Base-by-base conservation (phyloP, 1,140 invertebrate genomes). In the Thrips palmi region DNA sequence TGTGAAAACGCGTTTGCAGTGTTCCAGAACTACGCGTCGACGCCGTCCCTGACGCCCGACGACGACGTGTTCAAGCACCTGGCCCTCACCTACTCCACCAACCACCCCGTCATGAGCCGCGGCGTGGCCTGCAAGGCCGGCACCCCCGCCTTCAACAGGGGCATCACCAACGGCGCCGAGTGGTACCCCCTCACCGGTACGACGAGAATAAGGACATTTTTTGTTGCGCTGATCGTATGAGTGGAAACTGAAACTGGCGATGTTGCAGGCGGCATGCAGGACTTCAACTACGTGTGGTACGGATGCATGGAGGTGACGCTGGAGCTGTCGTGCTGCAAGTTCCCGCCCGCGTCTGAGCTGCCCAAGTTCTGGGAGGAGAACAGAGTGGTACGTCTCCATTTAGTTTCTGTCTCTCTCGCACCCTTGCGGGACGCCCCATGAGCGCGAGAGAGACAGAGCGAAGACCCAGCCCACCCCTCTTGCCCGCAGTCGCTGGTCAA, bases 271-370 rank as follows among this genome's bases (percentile, higher is more conserved):
- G 70, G 69, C 46, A 88, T 89, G 83, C 92, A 97, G 64, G 94
- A 98, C 56, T 98, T 86, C 60, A 97, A 97, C 58, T 98, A 98
- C 54, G 70, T 97, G 10, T 86, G 85, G 74, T 89, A 88, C 50
- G 93, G 92, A 32, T 94, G 89, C 55, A 96, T 98, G 84, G 94
- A 98, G 64, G 76, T 97, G 12, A 98, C 94, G 1, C 59, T 98
- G 24, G 94, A 98, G 57, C 70, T 98, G 32, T 92, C 89, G 1
- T 98, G 94, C 60, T 91, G 85, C 60, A 98, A 97, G 63, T 96
- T 81, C 59, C 93, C 93, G 1, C 71, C 71, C 2, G 75, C 77
- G 2, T 67, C 73, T 37, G 76, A 91, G 50, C 59, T 99, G 15
- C 72, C 76, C 6, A 74, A 78, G 46, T 94, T 92, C 56, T 99